These are phyloP conservation scores for Diplosoma virens DNA, from an alignment of 23 tunicate genomes.

Conservation along the genomic window DNA sequence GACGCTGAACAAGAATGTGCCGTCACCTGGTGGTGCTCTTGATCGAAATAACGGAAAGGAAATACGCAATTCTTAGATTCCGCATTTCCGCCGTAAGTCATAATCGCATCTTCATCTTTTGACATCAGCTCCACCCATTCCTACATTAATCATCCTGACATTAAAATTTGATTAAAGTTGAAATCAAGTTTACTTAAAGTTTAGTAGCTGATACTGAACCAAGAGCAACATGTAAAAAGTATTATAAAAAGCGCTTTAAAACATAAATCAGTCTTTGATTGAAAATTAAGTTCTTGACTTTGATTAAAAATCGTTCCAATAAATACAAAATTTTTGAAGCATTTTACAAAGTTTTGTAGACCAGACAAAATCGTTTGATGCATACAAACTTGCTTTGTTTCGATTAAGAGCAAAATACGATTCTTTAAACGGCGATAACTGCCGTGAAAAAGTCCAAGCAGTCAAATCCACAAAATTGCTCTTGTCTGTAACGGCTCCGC, in stretches of 20 bases:
- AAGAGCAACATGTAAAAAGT: too few relatives aligned
- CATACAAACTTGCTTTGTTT: slow-evolving; percentile 7
- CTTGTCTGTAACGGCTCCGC: background rate
- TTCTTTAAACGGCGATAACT: background rate
- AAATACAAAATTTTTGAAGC: too few relatives aligned
- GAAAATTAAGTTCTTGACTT: too few relatives aligned
- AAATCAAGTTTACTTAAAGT: too few relatives aligned
- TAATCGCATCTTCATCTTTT: background rate
- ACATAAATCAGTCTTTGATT: too few relatives aligned
- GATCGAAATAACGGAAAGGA: slow-evolving; percentile 20
- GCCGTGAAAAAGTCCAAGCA: background rate
- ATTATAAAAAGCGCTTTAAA: too few relatives aligned
- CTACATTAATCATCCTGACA: too few relatives aligned
- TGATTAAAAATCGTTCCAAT: too few relatives aligned
- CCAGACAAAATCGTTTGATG: too few relatives aligned
- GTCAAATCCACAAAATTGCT: background rate
- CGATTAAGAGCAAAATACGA: background rate
- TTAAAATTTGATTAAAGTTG: too few relatives aligned
- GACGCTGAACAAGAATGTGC: slow-evolving; percentile 25
- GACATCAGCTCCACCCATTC: slow-evolving; percentile 12
- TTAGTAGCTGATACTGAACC: too few relatives aligned
- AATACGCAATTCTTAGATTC: slow-evolving; percentile 24
- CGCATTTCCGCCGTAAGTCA: slow-evolving; percentile 41
- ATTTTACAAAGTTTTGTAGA: too few relatives aligned
- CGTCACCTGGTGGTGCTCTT: background rate